Evolutionary conservation across 2,888 invertebrate species (phyloP).

Genomic region (Lomographa bimaculata): DNA sequence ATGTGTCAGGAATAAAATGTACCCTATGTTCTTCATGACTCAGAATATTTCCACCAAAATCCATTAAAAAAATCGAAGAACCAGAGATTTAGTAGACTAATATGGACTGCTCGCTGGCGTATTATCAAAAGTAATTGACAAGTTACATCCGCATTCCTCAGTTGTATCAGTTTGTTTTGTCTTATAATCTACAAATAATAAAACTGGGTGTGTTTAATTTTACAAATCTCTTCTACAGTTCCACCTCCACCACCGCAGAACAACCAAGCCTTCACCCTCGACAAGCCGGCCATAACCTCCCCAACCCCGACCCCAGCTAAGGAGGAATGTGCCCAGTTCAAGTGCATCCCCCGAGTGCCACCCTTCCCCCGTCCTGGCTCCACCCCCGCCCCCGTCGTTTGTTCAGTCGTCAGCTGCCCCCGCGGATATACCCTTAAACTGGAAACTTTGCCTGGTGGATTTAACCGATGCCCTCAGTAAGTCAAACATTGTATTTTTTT

Average conservation of each 20-base stretch:
- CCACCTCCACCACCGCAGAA: slow-evolving; percentile 44
- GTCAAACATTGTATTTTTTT: too few relatives aligned
- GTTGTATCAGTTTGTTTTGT: too few relatives aligned
- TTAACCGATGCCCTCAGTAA: slow-evolving; percentile 79
- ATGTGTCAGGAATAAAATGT: too few relatives aligned
- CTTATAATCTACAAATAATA: too few relatives aligned
- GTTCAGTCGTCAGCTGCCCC: slow-evolving; percentile 83
- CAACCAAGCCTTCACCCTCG: slow-evolving; percentile 60
- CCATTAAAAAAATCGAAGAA: too few relatives aligned
- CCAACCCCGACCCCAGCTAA: slow-evolving; percentile 27
- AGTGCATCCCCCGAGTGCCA: slow-evolving; percentile 78
- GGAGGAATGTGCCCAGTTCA: slow-evolving; percentile 78
- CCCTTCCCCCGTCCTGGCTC: slow-evolving; percentile 57
- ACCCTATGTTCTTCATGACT: too few relatives aligned
- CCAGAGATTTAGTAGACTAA: too few relatives aligned
- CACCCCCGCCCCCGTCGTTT: slow-evolving; percentile 50
- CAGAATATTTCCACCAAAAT: too few relatives aligned
- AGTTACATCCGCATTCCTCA: too few relatives aligned
- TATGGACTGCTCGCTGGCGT: too few relatives aligned
- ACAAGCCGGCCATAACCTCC: slow-evolving; percentile 51
- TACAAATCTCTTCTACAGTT: slow-evolving; percentile 30
- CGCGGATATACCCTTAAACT: slow-evolving; percentile 81
- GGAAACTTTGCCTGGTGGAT: slow-evolving; percentile 52
- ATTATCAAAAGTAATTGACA: too few relatives aligned
- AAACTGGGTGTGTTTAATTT: too few relatives aligned